Evolutionary conservation across 2,113 vertebrate genomes (phyloP), one percentile per base, ranked within the genome.

Genomic region (Indicator maculatus): DNA sequence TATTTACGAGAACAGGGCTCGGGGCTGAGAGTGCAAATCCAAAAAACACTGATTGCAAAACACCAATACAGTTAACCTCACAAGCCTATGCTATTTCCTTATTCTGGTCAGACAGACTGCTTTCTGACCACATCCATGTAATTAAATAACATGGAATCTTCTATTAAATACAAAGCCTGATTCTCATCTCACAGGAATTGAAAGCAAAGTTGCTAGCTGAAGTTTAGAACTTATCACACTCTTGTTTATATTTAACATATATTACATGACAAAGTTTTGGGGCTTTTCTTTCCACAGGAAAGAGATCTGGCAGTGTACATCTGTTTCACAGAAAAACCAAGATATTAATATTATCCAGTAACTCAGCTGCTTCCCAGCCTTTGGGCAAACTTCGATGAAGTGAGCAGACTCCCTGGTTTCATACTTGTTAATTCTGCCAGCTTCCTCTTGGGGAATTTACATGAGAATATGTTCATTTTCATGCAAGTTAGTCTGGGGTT

Each of bases 341-440:
- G 45, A 55, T 81, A 91, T 71, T 86, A 91, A 89, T 86, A 88
- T 79, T 88, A 86, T 17, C 36, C 65, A 78, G 61, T 50, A 91
- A 66, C 38, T 84, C 78, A 93, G 41, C 50, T 63, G 39, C 67
- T 88, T 88, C 45, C n/a, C 45, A 89, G 44, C 41, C 79, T 92
- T 88, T 56, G 31, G 47, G 92, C 90, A 90, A 89, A 93, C 36
- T 87, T 82, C n/a, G 28, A 67, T 79, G 75, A 77, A 89, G 71
- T 76, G 23, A 70, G 64, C 55, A 72, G 8, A 45, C 14, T 69
- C 78, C n/a, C 24, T 47, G 11, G 71, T 82, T 64, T 79, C 36
- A 38, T 77, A 75, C 41, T 81, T 83, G 56, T 69, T 92, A 83
- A 85, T 61, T 92, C 63, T 70, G 31, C 56, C 61, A 85, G 50